These are phyloP conservation scores for Gymnocypris eckloni DNA, from an alignment of 2,797 vertebrate species.

Conservation along the genomic window DNA sequence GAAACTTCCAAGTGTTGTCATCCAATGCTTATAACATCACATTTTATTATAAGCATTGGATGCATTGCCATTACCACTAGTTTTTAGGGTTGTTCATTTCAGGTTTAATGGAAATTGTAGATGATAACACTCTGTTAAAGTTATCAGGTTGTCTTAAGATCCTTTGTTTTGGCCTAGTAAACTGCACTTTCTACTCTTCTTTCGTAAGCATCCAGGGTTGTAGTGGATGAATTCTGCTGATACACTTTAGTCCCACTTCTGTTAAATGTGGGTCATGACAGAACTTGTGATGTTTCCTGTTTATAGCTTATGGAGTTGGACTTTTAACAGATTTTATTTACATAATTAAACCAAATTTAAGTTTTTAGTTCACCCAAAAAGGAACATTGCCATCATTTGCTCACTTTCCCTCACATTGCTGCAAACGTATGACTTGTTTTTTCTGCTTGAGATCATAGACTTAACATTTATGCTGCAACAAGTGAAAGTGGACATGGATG, in stretches of 20 bases:
- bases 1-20: background rate
- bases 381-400: background rate
- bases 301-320: background rate
- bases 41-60: background rate
- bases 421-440: background rate
- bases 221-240: background rate
- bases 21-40: background rate
- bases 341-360: background rate
- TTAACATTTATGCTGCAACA: background rate
- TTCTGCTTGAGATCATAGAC: background rate
- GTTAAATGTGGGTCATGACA: constrained; percentile 10
- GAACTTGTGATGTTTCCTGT: background rate
- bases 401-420: background rate
- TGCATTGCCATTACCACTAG: background rate
- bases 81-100: background rate
- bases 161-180: background rate
- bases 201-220: background rate
- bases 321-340: background rate
- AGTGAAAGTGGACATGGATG: background rate
- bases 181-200: background rate
- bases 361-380: background rate
- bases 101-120: background rate
- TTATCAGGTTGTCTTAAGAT: background rate
- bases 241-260: background rate
- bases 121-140: background rate